phyloP scores from a whole-genome alignment of 2,888 invertebrate species.

The Harpalus rufipes region DNA sequence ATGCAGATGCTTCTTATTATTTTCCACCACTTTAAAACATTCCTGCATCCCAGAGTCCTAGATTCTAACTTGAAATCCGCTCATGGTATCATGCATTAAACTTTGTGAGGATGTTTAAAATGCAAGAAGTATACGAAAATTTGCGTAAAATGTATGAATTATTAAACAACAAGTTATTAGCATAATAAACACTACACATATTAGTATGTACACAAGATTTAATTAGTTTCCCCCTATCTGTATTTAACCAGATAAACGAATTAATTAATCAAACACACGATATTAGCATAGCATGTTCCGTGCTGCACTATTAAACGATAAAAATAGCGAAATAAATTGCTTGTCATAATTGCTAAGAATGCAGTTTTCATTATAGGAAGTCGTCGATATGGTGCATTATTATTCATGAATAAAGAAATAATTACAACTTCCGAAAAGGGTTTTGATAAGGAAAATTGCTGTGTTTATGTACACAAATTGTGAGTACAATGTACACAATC shows the following conservation, averaged over 20 bases:
- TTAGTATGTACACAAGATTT: constrained; percentile 37
- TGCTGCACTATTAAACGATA: background rate
- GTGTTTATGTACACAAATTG: constrained; percentile 18
- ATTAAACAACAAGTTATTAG: constrained; percentile 25
- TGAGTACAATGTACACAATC: background rate
- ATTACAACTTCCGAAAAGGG: constrained; percentile 45
- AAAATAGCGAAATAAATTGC: constrained; percentile 15
- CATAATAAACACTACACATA: constrained; percentile 42
- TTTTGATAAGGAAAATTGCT: constrained; percentile 49
- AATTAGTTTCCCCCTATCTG: constrained; percentile 49
- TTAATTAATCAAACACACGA: constrained; percentile 41
- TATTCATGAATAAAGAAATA: constrained; percentile 51
- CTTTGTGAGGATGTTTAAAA: background rate
- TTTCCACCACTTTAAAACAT: background rate
- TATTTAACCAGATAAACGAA: constrained; percentile 34
- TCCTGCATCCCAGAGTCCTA: background rate
- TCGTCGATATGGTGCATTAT: constrained; percentile 14
- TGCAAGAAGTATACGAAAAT: constrained; percentile 18
- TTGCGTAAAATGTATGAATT: constrained; percentile 5
- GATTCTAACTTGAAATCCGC: background rate
- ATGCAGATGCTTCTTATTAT: constrained; percentile 3
- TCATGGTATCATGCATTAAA: background rate
- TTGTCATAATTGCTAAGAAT: background rate
- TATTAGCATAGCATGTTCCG: constrained; percentile 33
- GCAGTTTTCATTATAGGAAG: constrained; percentile 17